Evolutionary conservation across 2,888 invertebrate species (phyloP).

Genomic region (Pyrochroa serraticornis): DNA sequence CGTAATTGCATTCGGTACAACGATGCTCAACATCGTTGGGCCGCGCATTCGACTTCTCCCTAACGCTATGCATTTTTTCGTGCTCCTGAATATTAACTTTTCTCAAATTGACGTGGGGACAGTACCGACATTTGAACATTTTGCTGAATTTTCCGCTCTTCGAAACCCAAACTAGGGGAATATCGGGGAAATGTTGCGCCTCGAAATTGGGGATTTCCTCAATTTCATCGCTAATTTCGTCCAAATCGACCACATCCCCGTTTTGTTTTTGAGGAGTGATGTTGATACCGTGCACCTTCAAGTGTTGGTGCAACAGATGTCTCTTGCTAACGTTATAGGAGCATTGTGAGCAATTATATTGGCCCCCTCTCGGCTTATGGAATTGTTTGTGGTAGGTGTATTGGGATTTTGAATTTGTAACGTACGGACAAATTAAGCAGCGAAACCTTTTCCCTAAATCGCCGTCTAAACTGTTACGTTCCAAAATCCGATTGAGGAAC

Average conservation of each 20-base stretch:
- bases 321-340: constrained; percentile 82
- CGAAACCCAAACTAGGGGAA: constrained; percentile 78
- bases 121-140: constrained; percentile 84
- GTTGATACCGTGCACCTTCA: constrained; percentile 74
- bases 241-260: constrained; percentile 46
- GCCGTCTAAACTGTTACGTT: constrained; percentile 43
- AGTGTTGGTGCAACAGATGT: constrained; percentile 82
- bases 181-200: constrained; percentile 63
- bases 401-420: constrained; percentile 85
- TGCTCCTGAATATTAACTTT: constrained; percentile 82
- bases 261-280: constrained; percentile 56
- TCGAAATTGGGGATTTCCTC: constrained; percentile 54
- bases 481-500: constrained; percentile 59
- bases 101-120: constrained; percentile 83
- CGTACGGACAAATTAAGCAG: constrained; percentile 83
- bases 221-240: constrained; percentile 50
- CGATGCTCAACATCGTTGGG: constrained; percentile 64
- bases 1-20: constrained; percentile 81
- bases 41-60: constrained; percentile 50
- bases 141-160: constrained; percentile 75
- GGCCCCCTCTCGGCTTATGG: constrained; percentile 74
- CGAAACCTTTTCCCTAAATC: constrained; percentile 70
- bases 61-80: constrained; percentile 75
- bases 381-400: constrained; percentile 87
- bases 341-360: constrained; percentile 82